Conservation (phyloP, 92 coral and sea anemone genomes). For the Palythoa grandiflora region DNA sequence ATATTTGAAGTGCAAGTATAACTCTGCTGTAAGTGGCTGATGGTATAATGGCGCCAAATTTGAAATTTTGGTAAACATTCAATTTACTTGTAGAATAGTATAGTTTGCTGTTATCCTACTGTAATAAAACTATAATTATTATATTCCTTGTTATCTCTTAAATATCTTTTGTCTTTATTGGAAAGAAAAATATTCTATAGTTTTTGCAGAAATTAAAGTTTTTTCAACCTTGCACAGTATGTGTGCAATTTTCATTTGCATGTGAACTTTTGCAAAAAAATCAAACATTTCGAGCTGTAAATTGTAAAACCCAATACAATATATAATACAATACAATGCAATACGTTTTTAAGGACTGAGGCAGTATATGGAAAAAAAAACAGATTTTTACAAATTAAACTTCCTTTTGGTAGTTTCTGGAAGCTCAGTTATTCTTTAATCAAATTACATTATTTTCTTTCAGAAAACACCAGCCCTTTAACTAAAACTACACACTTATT, state of each 20-base stretch:
- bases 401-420: too few relatives aligned
- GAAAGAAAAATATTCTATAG: slow-evolving; percentile 25
- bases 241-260: not conserved
- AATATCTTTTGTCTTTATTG: slow-evolving; percentile 30
- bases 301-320: too few relatives aligned
- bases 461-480: too few relatives aligned
- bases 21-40: slow-evolving; percentile 27
- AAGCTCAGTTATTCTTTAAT: too few relatives aligned
- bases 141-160: slow-evolving; percentile 1
- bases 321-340: too few relatives aligned
- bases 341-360: too few relatives aligned
- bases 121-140: not conserved
- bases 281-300: too few relatives aligned
- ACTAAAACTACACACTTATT: too few relatives aligned
- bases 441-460: too few relatives aligned
- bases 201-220: slow-evolving; percentile 34
- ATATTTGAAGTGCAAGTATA: slow-evolving; percentile 15
- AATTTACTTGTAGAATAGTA: slow-evolving; percentile 27
- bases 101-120: not conserved
- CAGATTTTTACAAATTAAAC: too few relatives aligned
- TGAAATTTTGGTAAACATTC: slow-evolving; percentile 28
- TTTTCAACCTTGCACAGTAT: slow-evolving; percentile 8
- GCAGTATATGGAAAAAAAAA: too few relatives aligned
- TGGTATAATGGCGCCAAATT: slow-evolving; percentile 19
- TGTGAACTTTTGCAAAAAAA: too few relatives aligned